A percentile compares a stretch with the other conserved stretches of the same genome.
Evolutionary conservation across 1,140 invertebrate genomes (phyloP).

Genomic region (Cotesia vestalis): DNA sequence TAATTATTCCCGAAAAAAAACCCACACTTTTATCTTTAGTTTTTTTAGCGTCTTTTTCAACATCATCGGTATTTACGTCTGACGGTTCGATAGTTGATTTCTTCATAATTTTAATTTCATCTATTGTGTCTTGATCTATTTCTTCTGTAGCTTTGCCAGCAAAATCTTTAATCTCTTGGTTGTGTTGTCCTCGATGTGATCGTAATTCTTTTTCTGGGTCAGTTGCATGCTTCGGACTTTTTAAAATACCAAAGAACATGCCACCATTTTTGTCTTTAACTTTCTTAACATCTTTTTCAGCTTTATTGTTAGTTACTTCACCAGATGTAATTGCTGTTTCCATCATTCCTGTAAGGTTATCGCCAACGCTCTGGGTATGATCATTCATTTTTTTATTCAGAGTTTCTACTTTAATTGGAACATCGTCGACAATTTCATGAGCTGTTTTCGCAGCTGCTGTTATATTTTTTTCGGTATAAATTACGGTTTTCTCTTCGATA

Average conservation of each 20-base stretch:
- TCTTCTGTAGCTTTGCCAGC: background rate
- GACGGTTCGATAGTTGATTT: conserved; percentile 47
- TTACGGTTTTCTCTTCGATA: conserved; percentile 27
- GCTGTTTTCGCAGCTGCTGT: conserved; percentile 9
- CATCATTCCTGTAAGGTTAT: conserved; percentile 18
- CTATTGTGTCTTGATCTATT: conserved; percentile 3
- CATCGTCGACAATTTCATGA: conserved; percentile 26
- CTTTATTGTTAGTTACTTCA: conserved; percentile 37
- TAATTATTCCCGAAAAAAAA: conserved; percentile 45
- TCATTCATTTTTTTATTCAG: conserved; percentile 38
- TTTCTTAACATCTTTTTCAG: conserved; percentile 44
- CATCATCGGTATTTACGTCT: background rate
- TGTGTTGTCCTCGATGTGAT: conserved; percentile 34
- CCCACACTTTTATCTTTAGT: conserved; percentile 40
- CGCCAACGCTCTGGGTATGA: conserved; percentile 36
- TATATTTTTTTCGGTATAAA: conserved; percentile 5
- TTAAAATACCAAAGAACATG: conserved; percentile 41
- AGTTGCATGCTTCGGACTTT: conserved; percentile 50
- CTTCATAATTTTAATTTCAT: conserved; percentile 22
- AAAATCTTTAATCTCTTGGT: background rate
- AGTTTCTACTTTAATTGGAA: conserved; percentile 4
- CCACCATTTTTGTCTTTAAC: conserved; percentile 35
- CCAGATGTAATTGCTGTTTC: conserved; percentile 39
- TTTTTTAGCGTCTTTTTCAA: conserved; percentile 20
- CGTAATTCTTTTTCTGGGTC: conserved; percentile 51